Evolutionary conservation across 2,113 vertebrate species (phyloP).

Genomic region (Erinaceus europaeus): DNA sequence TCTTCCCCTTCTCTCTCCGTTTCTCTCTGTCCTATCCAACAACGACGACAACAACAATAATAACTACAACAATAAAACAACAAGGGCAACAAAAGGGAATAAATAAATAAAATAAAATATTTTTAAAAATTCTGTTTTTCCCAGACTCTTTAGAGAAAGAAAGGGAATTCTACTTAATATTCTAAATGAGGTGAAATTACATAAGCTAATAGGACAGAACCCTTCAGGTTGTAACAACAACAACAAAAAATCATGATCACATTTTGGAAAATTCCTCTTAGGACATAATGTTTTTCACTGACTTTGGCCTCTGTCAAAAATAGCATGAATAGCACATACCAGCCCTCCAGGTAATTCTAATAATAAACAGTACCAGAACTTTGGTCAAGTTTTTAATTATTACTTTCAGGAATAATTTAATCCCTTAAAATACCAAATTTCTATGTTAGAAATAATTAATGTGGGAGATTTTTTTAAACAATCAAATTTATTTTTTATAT

Average conservation of each 20-base stretch:
- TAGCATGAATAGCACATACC: constrained; percentile 58
- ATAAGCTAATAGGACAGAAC: background rate
- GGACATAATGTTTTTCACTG: background rate
- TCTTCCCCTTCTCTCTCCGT: no score
- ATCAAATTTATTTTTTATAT: background rate
- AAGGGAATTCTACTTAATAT: background rate
- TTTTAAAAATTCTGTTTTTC: background rate
- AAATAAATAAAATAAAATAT: background rate
- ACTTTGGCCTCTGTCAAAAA: constrained; percentile 4
- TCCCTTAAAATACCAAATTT: background rate
- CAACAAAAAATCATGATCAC: constrained; percentile 40
- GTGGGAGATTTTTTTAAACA: no score
- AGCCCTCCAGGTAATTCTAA: constrained; percentile 54
- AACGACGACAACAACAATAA: no score
- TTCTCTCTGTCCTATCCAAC: background rate
- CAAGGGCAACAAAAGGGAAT: background rate
- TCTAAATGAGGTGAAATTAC: background rate
- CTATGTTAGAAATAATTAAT: background rate
- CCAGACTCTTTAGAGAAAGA: background rate
- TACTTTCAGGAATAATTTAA: constrained; percentile 46
- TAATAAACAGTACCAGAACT: constrained; percentile 34
- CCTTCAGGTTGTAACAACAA: background rate
- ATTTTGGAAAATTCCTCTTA: constrained; percentile 30
- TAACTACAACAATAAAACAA: no score
- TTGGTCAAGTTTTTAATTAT: constrained; percentile 34